These are phyloP conservation scores for Hippocampus barbouri DNA, from an alignment of 2,113 vertebrate genomes.

Conservation along the genomic window DNA sequence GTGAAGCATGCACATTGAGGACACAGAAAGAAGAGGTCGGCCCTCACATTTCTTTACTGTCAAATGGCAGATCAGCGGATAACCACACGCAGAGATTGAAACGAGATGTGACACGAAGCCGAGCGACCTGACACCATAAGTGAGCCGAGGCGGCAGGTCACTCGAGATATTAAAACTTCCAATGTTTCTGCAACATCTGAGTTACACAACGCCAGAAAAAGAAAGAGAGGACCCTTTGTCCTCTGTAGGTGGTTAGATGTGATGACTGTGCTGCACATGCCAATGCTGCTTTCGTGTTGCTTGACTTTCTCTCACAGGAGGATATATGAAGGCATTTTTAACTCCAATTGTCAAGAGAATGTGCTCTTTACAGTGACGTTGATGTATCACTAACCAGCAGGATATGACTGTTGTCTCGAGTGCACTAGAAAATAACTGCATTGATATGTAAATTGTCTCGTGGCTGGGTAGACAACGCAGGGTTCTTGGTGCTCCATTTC, in stretches of 20 bases:
- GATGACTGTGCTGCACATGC: not conserved
- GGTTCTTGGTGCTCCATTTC: not conserved
- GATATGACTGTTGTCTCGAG: not conserved
- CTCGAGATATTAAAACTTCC: constrained; percentile 1
- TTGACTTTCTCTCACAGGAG: not conserved
- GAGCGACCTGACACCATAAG: constrained; percentile 2
- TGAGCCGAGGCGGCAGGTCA: constrained; percentile 13
- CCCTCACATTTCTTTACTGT: constrained; percentile 29
- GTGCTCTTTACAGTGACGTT: not conserved
- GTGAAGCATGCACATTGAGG: constrained; percentile 35
- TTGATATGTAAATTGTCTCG: not conserved
- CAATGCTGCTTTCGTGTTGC: not conserved
- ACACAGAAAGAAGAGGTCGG: constrained; percentile 11
- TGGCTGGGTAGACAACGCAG: not conserved
- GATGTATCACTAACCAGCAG: not conserved
- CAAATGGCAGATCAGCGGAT: constrained; percentile 34
- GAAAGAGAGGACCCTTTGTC: not conserved
- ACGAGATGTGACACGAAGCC: constrained; percentile 15
- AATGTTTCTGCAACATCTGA: constrained; percentile 6
- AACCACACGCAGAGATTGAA: constrained; percentile 27
- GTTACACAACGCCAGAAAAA: not conserved
- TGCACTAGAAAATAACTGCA: not conserved
- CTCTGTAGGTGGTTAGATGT: constrained; percentile 1
- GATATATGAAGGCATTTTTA: not conserved
- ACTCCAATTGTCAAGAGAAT: not conserved